phyloP scores from a whole-genome alignment of 2,113 vertebrate genomes.

The Scopus umbretta region DNA sequence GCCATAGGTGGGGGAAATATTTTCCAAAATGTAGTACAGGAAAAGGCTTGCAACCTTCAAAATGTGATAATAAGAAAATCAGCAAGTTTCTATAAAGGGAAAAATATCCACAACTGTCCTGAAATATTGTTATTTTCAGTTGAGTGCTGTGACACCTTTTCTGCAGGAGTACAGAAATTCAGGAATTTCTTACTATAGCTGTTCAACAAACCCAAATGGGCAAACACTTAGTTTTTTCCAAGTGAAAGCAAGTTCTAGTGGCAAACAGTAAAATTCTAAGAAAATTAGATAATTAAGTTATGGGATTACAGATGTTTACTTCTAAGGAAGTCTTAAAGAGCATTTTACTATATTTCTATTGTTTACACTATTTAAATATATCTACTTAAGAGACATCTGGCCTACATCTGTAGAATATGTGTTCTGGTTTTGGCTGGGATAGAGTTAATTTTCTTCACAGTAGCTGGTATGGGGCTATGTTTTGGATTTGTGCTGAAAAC shows the following conservation, averaged over 20 bases:
- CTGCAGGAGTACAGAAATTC: neutral
- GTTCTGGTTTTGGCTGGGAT: too few species aligned
- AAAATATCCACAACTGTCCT: neutral
- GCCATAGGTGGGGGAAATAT: neutral
- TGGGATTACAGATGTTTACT: neutral
- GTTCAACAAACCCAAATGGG: neutral
- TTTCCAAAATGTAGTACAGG: neutral
- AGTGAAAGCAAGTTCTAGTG: neutral
- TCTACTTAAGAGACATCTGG: neutral
- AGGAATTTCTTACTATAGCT: slow-evolving; percentile 25
- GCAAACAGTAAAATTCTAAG: neutral
- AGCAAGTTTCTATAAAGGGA: neutral
- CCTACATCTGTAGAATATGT: neutral
- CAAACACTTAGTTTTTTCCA: neutral
- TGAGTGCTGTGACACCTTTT: neutral
- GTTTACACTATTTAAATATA: neutral
- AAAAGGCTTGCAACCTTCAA: neutral
- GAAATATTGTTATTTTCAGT: neutral
- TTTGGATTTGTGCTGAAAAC: too few species aligned
- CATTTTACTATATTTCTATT: neutral
- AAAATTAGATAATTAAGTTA: neutral
- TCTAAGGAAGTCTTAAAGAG: neutral
- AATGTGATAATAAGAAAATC: neutral
- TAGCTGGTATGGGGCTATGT: too few species aligned
- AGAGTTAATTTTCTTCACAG: too few species aligned